These are phyloP conservation scores for Arvicanthis niloticus DNA, from an alignment of 2,113 vertebrate species.

Conservation along the genomic window DNA sequence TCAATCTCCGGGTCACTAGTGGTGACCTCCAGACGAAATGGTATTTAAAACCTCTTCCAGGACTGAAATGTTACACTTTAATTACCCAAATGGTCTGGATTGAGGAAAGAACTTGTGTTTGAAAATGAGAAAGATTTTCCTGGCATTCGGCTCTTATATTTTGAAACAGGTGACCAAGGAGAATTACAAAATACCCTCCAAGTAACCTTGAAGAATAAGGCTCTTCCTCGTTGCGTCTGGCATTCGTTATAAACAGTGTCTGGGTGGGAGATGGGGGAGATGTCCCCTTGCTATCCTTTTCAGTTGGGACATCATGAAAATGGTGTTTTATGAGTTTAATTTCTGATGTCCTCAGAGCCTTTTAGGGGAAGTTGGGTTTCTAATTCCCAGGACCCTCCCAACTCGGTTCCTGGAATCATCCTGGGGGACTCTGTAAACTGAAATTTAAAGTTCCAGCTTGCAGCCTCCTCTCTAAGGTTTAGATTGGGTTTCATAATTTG, in stretches of 20 bases:
- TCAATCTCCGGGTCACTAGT: conserved; percentile 67
- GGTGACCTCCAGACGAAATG: conserved; percentile 65
- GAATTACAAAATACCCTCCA: conserved; percentile 73
- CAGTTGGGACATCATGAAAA: conserved; percentile 54
- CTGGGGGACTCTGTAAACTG: conserved; percentile 74
- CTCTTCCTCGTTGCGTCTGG: conserved; percentile 60
- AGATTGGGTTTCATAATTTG: conserved; percentile 82
- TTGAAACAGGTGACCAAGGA: conserved; percentile 75
- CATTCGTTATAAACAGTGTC: conserved; percentile 58
- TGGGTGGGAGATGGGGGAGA: not conserved
- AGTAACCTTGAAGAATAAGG: conserved; percentile 66
- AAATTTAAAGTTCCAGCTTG: conserved; percentile 79
- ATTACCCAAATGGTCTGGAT: conserved; percentile 71
- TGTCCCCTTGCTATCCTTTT: conserved; percentile 47
- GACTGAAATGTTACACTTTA: conserved; percentile 76
- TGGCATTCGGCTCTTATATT: conserved; percentile 65
- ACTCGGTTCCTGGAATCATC: conserved; percentile 75
- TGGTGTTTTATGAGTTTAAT: conserved; percentile 59
- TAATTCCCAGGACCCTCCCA: conserved; percentile 72
- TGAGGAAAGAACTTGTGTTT: conserved; percentile 66
- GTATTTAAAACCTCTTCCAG: conserved; percentile 74
- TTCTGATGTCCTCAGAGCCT: conserved; percentile 61
- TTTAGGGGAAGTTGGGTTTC: conserved; percentile 72
- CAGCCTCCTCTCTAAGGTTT: conserved; percentile 80
- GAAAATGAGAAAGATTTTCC: conserved; percentile 79